Conservation (phyloP, 1,140 invertebrate genomes). For the Anastrepha ludens region DNA sequence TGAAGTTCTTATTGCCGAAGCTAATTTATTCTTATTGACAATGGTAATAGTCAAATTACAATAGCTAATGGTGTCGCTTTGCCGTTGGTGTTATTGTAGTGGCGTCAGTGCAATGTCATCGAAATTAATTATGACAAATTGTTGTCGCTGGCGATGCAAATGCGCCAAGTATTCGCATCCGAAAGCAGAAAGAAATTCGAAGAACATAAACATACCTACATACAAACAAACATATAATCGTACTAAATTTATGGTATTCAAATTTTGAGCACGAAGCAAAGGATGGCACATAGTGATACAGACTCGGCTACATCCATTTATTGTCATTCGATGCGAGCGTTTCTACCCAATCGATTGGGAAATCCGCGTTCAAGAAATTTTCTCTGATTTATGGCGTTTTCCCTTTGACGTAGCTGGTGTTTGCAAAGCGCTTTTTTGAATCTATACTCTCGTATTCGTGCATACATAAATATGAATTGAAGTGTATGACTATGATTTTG, state of each 20-base stretch:
- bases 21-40: slow-evolving; percentile 21
- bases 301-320: not conserved
- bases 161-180: not conserved
- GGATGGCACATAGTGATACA: not conserved
- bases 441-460: too few relatives aligned
- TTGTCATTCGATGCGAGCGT: not conserved
- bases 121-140: slow-evolving; percentile 44
- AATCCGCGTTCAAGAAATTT: not conserved
- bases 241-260: not conserved
- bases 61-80: not conserved
- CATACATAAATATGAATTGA: too few relatives aligned
- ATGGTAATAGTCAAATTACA: not conserved
- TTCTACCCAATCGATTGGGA: not conserved
- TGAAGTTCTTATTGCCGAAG: not conserved
- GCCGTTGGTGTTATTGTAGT: not conserved
- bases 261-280: not conserved
- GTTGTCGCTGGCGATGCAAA: slow-evolving; percentile 15
- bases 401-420: too few relatives aligned
- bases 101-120: slow-evolving; percentile 24
- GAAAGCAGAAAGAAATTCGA: not conserved
- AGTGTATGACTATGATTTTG: too few relatives aligned
- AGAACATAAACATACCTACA: not conserved
- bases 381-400: not conserved
- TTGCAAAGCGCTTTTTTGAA: too few relatives aligned
- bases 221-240: not conserved